Evolutionary conservation across 2,888 invertebrate species (phyloP), one percentile per base, ranked within the genome.

Genomic region (Sussaba pulchella): DNA sequence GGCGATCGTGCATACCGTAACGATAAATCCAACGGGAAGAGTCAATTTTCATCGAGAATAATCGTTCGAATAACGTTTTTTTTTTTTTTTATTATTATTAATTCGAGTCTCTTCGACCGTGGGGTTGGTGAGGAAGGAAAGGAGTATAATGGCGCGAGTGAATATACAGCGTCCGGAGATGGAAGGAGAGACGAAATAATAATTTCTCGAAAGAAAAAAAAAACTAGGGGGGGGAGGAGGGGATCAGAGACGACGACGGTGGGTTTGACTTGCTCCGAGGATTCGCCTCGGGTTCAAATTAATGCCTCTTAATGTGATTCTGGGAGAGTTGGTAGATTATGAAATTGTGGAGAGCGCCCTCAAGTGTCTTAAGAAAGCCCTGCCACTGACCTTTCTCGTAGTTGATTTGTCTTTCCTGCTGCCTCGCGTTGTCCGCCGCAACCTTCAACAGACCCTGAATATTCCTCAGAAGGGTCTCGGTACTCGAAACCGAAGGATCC

Each of bases 401-500:
- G 94, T 96, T 97, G 93, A 98, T 97, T 93, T 99, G 98, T 86
- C 98, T 94, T 93, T 99, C 99, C 93, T 98, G 98, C 91, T 98
- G 98, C 88, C 98, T 95, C 72, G 98, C 98, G 93, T 98, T 98
- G 93, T 99, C 98, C 1, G 98, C 98, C n/a, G 99, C 99, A 82
- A 99, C 98, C 93, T 99, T 98, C 83, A 99, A 95, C 84, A 99
- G 94, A 70, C 98, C 98, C 93, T 99, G 98, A 90, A 99, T 99
- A 93, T 99, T 99, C 90, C 98, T 94, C 86, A 99, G 95, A 85
- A 99, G 94, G 80, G 98, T 98, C 93, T 99, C 98, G 78, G 98
- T 98, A 89, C 98, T 98, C 84, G 97, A 97, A 87, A 95, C 94
- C 90, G 94, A 93, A 63, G 94, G 93, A 84, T 94, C 94, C 87